Evolutionary conservation across 1,140 invertebrate species (phyloP), one percentile per base, ranked within the genome.

Genomic region (Drosophila hydei): DNA sequence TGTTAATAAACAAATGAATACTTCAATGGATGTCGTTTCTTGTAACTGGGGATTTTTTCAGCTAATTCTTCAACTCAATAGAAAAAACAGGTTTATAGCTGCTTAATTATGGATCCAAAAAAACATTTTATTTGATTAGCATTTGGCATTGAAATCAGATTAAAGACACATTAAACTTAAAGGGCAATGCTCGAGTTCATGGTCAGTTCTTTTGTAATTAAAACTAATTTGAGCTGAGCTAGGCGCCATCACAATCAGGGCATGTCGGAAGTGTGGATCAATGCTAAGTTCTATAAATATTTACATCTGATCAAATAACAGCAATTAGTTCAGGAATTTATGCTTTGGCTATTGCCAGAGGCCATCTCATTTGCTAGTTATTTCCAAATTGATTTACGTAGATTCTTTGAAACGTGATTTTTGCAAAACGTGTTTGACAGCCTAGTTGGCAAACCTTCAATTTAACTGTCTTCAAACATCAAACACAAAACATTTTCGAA

Each of bases 351-450:
- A 11, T 11, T 1, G 48, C 23, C 11, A 2, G 14, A 18, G 48
- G 48, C 25, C 25, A 1, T 30, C 25, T 18, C 25, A 9, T 45
- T 21, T 43, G 42, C 12, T 43, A 19, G 4, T 3, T 4, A 30
- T 43, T 18, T 19, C 9, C 38, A 51, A 38, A 38, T 56, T 54
- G 71, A 33, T 43, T 60, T 45, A 25, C 3, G 56, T 45, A 40
- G 27, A 30, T 78, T 78, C 75, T 76, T 73, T 33, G 33, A 78
- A 78, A 33, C 40, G 3, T 18, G 50, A 21, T 62, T 55, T 38
- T 55, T 38, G 21, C 30, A 9, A 27, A 19, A 19, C 30, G 23
- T 47, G 23, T 51, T 51, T 51, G 11, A 9, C 3, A 36, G 12
- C 27, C 18, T 42, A 16, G 3, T 14, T 33, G 25, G 61, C 40